Percentiles rank a stretch among this genome's conserved stretches.
Conservation (phyloP, 1,140 invertebrate species). For the Drosophila willistoni region DNA sequence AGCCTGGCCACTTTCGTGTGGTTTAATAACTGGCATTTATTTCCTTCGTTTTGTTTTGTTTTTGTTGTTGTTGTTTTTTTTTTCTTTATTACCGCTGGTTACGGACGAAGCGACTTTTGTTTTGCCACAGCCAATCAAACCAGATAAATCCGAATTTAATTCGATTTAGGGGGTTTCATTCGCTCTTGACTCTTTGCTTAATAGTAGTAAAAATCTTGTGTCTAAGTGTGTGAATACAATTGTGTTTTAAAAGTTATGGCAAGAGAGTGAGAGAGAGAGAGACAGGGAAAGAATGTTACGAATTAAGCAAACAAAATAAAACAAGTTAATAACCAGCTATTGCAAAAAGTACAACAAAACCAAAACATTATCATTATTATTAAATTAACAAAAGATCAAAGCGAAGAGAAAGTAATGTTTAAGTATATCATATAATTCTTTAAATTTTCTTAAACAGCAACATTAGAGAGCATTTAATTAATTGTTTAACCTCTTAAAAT, state of each 20-base stretch:
- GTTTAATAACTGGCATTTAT: constrained; percentile 45
- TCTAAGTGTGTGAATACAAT: constrained; percentile 35
- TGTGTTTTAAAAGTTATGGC: constrained; percentile 30
- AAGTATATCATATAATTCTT: too few species aligned
- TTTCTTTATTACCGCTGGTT: constrained; percentile 11
- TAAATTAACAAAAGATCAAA: not conserved
- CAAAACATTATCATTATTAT: not conserved
- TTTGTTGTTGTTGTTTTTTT: not conserved
- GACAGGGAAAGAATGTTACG: constrained; percentile 45
- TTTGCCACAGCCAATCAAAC: constrained; percentile 66
- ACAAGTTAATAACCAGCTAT: constrained; percentile 62
- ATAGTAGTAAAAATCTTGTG: constrained; percentile 70
- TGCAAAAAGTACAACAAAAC: constrained; percentile 18
- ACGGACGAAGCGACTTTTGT: constrained; percentile 2
- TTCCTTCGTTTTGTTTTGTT: constrained; percentile 28
- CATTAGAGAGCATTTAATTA: too few species aligned
- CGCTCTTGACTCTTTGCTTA: constrained; percentile 35
- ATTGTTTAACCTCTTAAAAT: too few species aligned
- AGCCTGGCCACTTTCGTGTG: constrained; percentile 21
- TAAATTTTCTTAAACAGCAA: too few species aligned
- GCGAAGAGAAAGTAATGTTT: too few species aligned
- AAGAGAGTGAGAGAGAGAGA: constrained; percentile 7
- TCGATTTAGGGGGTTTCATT: constrained; percentile 75
- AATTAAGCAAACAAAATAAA: constrained; percentile 68
- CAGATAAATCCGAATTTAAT: constrained; percentile 82